Percentiles rank a stretch among this genome's conserved stretches.
Conservation (phyloP, 2,888 invertebrate genomes). For the Dicranocentrus wangi region DNA sequence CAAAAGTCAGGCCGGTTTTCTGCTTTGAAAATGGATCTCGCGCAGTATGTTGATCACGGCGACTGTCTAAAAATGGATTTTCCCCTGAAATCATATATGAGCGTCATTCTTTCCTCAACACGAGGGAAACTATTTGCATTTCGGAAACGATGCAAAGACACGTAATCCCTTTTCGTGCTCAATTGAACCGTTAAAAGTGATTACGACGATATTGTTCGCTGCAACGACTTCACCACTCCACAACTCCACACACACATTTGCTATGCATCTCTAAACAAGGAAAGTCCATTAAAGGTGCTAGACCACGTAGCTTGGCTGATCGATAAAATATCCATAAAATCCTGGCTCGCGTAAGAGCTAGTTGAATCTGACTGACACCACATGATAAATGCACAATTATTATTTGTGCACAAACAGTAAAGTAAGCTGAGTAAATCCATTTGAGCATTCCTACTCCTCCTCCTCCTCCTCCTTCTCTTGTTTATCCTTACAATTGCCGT, state of each 20-base stretch:
- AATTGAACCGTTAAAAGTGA: neutral
- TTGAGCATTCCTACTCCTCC: too few species aligned
- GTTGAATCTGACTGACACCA: neutral
- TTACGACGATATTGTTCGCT: neutral
- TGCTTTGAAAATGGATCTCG: too few species aligned
- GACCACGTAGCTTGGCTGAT: neutral
- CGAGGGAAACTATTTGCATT: neutral
- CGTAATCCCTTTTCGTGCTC: neutral
- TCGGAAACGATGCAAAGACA: neutral
- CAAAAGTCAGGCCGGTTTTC: too few species aligned
- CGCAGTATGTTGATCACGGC: too few species aligned
- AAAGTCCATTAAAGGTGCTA: conserved; percentile 1
- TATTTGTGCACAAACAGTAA: conserved; percentile 2
- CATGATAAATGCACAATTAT: conserved; percentile 8
- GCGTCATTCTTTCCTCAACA: neutral
- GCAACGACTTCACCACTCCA: too few species aligned
- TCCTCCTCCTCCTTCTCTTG: neutral
- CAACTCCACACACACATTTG: neutral
- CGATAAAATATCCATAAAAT: neutral
- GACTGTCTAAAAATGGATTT: neutral
- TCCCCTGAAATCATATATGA: neutral
- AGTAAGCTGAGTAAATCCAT: too few species aligned
- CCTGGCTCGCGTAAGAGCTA: neutral
- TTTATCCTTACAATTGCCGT: too few species aligned
- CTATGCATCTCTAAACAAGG: conserved; percentile 6